Evolutionary conservation across 2,888 invertebrate species (phyloP), one percentile per base, ranked within the genome.

Genomic region (Pristionchus arcanus): DNA sequence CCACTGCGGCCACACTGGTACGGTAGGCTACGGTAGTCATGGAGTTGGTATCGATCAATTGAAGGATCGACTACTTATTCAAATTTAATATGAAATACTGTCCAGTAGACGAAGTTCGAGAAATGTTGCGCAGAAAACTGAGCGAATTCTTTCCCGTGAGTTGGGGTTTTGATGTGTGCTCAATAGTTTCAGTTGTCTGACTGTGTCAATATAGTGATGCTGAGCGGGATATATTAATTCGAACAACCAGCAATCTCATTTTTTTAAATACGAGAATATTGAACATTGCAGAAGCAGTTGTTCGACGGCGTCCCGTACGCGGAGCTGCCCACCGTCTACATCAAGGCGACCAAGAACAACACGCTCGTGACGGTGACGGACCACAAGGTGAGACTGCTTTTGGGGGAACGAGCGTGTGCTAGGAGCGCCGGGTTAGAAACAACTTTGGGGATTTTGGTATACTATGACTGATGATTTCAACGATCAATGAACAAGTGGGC

Each of bases 341-440:
- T 98, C 84, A 96, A 97, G 94, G 97, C 97, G 0, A 97, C 97
- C 19, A 96, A 96, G 90, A 98, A 98, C 96, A 98, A 98, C 95
- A 98, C 98, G 19, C 97, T 98, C 90, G 96, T 98, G 90, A 96
- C 96, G 19, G 95, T 98, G 68, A 97, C 97, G 0, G 97, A 98
- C 95, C 94, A 96, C 90, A 96, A 96, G 91, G 93, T 93, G 34
- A 49, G 89, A n/a, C 55, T 25, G 13, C 37, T 7, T 81, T 81
- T 81, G 68, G 16, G 28, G 13, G n/a, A 71, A 28, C 0, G 19
- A 7, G 31, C 13, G 42, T 9, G 9, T 0, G 42, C 4, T 49
- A 49, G 42, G 42, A 49, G 42, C 9, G 42, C 42, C 42, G 42
- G 42, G 42, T 49, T 9, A 49, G 42, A 9, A 49, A 49, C 42